phyloP scores from a whole-genome alignment of 2,113 vertebrate genomes.

The Halcyon senegalensis region DNA sequence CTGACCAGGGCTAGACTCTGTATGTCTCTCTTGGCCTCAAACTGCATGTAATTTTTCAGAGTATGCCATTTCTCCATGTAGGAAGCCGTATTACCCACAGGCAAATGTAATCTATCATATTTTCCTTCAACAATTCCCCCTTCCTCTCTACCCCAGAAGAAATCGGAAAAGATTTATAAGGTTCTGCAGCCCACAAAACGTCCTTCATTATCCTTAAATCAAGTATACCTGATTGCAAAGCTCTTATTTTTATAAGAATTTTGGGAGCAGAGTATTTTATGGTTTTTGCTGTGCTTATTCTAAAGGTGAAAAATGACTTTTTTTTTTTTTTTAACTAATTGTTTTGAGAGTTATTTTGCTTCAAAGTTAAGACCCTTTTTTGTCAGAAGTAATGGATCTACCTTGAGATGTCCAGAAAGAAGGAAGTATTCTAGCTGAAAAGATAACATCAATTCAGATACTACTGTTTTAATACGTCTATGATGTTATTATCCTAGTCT shows the following conservation, averaged over 20 bases:
- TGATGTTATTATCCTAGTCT: not conserved
- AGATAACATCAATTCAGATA: not conserved
- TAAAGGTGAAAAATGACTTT: not conserved
- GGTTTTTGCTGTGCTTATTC: not conserved
- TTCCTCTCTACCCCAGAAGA: not conserved
- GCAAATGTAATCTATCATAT: conserved; percentile 22
- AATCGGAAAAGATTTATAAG: conserved; percentile 24
- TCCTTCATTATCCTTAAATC: conserved; percentile 20
- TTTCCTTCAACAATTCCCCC: not conserved
- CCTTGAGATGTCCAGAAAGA: not conserved
- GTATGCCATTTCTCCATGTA: not conserved
- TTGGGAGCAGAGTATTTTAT: not conserved
- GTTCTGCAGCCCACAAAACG: not conserved
- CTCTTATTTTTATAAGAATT: not conserved
- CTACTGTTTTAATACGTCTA: not conserved
- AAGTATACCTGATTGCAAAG: not conserved
- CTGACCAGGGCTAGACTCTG: not conserved
- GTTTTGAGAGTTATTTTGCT: not conserved
- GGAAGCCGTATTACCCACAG: conserved; percentile 21
- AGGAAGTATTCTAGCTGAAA: not conserved
- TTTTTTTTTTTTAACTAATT: not conserved
- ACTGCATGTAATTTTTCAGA: not conserved
- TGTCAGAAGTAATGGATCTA: not conserved
- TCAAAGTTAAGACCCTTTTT: not conserved
- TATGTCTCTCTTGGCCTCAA: not conserved